A percentile compares a stretch with the other conserved stretches of the same genome.
These are phyloP conservation scores for Heliothis subflexa DNA, from an alignment of 1,140 invertebrate species.

Conservation along the genomic window DNA sequence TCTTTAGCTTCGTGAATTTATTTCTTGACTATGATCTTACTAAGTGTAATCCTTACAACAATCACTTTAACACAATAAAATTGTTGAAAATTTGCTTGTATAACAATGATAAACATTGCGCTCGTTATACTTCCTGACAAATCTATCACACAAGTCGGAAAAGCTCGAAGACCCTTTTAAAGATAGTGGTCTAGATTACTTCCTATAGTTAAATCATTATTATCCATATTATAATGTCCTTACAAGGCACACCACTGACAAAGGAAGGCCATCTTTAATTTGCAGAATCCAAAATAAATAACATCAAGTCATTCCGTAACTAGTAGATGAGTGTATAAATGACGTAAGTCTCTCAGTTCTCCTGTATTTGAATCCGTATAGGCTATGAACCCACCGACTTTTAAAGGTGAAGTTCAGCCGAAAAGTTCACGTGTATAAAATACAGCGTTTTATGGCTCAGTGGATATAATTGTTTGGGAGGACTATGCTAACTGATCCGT, in stretches of 20 bases:
- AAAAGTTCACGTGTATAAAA: constrained; percentile 49
- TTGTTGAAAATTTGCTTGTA: neutral
- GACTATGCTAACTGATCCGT: constrained; percentile 11
- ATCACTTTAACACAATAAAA: neutral
- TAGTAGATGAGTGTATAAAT: constrained; percentile 12
- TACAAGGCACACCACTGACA: neutral
- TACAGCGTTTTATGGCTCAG: constrained; percentile 6
- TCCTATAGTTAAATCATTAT: neutral
- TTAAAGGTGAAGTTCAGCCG: constrained; percentile 47
- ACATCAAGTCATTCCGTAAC: constrained; percentile 16
- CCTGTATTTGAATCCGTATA: constrained; percentile 19
- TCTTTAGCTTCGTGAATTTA: neutral
- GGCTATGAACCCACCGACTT: constrained; percentile 17
- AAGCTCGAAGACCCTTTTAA: constrained; percentile 19
- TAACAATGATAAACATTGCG: constrained; percentile 15
- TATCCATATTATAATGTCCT: neutral
- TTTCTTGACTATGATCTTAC: neutral
- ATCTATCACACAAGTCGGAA: constrained; percentile 33
- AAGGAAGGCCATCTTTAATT: constrained; percentile 5
- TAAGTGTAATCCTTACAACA: neutral
- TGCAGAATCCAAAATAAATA: neutral
- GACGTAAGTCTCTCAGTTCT: constrained; percentile 6
- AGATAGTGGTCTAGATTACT: constrained; percentile 1
- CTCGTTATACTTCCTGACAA: constrained; percentile 27
- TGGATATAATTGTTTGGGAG: constrained; percentile 11